Evolutionary conservation across 2,113 vertebrate species (phyloP).

Genomic region (Micronisus gabar): DNA sequence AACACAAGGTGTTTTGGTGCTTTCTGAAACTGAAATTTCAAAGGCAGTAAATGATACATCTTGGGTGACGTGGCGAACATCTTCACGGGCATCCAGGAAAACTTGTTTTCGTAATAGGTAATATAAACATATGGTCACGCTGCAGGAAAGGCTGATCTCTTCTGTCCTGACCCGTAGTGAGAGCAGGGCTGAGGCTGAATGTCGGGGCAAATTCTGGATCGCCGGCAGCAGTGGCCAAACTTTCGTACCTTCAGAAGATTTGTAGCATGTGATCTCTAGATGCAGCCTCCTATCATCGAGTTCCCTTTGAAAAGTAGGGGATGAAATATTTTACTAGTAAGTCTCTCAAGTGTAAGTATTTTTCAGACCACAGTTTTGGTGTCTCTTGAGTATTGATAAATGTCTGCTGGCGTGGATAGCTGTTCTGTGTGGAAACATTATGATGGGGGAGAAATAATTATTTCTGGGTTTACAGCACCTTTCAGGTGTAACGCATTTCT

Average conservation of each 20-base stretch:
- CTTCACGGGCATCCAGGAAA: neutral
- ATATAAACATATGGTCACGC: rapidly evolving
- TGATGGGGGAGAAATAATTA: neutral
- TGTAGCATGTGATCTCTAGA: neutral
- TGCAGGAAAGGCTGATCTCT: no score
- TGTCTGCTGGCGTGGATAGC: neutral
- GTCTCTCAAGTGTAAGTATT: neutral
- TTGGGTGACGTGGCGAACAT: no score
- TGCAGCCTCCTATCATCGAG: neutral
- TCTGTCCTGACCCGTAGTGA: neutral
- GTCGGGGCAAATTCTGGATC: neutral
- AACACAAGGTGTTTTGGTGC: neutral
- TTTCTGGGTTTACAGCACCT: neutral
- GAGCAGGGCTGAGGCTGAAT: neutral
- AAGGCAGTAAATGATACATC: neutral
- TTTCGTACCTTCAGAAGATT: rapidly evolving
- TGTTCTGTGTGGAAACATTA: rapidly evolving
- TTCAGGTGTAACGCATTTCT: neutral
- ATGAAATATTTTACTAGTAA: neutral
- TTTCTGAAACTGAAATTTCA: neutral
- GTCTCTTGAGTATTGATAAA: neutral
- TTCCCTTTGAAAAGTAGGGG: neutral
- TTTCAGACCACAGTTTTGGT: neutral
- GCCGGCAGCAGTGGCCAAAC: rapidly evolving
- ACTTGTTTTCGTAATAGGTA: neutral